Conservation (phyloP, 2,797 vertebrate species). For the Channa striata region DNA sequence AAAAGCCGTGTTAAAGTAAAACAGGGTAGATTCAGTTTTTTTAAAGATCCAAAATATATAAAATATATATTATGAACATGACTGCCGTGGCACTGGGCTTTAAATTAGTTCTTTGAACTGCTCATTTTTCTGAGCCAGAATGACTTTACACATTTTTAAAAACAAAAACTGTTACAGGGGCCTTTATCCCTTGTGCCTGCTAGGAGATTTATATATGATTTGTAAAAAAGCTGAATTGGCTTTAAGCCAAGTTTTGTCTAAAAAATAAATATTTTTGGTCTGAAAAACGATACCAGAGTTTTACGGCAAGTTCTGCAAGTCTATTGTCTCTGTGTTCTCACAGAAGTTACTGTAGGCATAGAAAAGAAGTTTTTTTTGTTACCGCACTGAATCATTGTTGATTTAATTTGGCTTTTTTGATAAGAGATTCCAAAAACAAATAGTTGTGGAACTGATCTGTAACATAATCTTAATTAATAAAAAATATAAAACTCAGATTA, state of each 20-base stretch:
- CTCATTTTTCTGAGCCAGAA: too few species aligned
- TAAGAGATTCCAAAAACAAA: too few species aligned
- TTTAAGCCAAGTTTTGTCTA: conserved; percentile 30
- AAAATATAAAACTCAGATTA: too few species aligned
- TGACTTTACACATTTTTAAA: not conserved
- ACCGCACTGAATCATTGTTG: too few species aligned
- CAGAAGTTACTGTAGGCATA: not conserved
- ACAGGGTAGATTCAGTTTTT: not conserved
- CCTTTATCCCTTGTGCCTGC: conserved; percentile 33
- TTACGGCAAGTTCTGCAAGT: conserved; percentile 1
- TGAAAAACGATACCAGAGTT: conserved; percentile 13
- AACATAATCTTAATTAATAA: too few species aligned
- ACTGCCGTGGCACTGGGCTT: too few species aligned
- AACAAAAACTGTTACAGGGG: conserved; percentile 25
- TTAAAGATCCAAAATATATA: too few species aligned
- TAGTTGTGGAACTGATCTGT: too few species aligned
- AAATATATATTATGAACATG: too few species aligned
- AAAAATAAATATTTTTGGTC: not conserved
- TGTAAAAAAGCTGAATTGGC: conserved; percentile 42
- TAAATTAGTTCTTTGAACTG: too few species aligned
- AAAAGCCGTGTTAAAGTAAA: conserved; percentile 11
- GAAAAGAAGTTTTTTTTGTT: too few species aligned
- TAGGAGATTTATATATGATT: conserved; percentile 29
- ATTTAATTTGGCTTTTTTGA: too few species aligned
- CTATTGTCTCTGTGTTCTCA: not conserved